A percentile compares a stretch with the other conserved stretches of the same genome.
Conservation (phyloP, 2,888 invertebrate genomes). For the Nephrocerus scutellatus region DNA sequence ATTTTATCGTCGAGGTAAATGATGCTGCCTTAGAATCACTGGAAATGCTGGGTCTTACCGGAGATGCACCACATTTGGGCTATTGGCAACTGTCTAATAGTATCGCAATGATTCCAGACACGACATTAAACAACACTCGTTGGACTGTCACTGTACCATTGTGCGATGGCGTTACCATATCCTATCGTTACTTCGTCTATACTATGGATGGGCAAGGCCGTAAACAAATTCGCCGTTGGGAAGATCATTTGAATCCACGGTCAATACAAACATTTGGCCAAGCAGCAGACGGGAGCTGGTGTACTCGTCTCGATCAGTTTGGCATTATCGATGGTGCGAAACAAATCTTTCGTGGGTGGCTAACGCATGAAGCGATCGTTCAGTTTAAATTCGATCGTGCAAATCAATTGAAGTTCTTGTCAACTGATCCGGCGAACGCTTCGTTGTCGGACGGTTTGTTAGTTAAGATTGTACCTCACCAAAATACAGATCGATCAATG, state of each 20-base stretch:
- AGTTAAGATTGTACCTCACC: conserved; percentile 49
- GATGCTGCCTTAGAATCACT: conserved; percentile 49
- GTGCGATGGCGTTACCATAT: conserved; percentile 50
- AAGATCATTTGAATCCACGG: conserved; percentile 52
- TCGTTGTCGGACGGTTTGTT: conserved; percentile 35
- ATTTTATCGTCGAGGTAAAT: conserved; percentile 44
- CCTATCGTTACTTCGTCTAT: conserved; percentile 41
- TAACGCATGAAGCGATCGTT: conserved; percentile 63
- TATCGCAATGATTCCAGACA: conserved; percentile 42
- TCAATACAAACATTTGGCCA: conserved; percentile 48
- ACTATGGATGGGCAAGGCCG: conserved; percentile 34
- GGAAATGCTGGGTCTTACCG: conserved; percentile 65
- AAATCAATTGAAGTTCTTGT: conserved; percentile 66
- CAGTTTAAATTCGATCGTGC: conserved; percentile 72
- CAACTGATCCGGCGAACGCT: conserved; percentile 30
- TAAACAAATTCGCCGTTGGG: conserved; percentile 44
- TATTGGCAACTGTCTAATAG: conserved; percentile 62
- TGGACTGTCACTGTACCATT: conserved; percentile 62
- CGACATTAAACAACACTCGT: conserved; percentile 32
- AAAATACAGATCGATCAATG: conserved; percentile 17
- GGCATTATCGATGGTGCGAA: conserved; percentile 22
- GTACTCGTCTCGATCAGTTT: conserved; percentile 26
- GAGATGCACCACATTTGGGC: conserved; percentile 62
- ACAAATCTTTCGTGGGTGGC: conserved; percentile 73
- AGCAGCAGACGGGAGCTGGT: conserved; percentile 62